phyloP scores from a whole-genome alignment of 2,888 invertebrate species.

The Blastobasis lacticolella region DNA sequence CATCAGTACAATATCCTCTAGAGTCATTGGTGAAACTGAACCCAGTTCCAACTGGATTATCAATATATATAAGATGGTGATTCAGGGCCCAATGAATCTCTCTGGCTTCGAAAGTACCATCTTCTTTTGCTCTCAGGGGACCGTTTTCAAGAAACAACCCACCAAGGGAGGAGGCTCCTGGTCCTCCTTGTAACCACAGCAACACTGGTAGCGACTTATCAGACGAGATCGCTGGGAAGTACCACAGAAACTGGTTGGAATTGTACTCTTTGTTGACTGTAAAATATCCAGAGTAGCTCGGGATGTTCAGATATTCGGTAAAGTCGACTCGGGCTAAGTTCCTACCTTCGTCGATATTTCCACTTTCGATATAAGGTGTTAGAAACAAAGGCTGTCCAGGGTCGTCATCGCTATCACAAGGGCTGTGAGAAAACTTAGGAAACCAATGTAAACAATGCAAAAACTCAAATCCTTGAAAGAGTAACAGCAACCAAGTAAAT shows the following conservation, averaged over 20 bases:
- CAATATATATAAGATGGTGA: constrained; percentile 89
- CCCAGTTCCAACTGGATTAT: constrained; percentile 94
- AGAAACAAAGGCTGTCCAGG: constrained; percentile 80
- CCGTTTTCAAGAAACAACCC: constrained; percentile 91
- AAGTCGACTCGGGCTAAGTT: constrained; percentile 69
- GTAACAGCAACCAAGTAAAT: too few species aligned
- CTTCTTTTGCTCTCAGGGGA: constrained; percentile 62
- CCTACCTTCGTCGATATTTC: constrained; percentile 79
- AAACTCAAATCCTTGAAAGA: too few species aligned
- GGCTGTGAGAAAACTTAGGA: too few species aligned
- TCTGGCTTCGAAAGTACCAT: constrained; percentile 67
- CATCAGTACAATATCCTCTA: constrained; percentile 84
- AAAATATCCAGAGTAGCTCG: constrained; percentile 86
- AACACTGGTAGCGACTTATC: constrained; percentile 79
- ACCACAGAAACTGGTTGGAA: constrained; percentile 94
- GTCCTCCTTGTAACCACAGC: constrained; percentile 91
- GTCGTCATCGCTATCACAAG: constrained; percentile 29
- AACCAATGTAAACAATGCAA: too few species aligned
- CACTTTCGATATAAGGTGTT: constrained; percentile 81
- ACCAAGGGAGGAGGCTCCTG: constrained; percentile 85
- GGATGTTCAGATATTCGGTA: constrained; percentile 72
- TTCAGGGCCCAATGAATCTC: constrained; percentile 86
- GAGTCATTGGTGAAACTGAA: constrained; percentile 89
- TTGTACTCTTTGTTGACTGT: constrained; percentile 85
- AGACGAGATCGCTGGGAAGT: constrained; percentile 82